These are phyloP conservation scores for Camelus bactrianus DNA, from an alignment of 2,113 vertebrate species.

Conservation along the genomic window DNA sequence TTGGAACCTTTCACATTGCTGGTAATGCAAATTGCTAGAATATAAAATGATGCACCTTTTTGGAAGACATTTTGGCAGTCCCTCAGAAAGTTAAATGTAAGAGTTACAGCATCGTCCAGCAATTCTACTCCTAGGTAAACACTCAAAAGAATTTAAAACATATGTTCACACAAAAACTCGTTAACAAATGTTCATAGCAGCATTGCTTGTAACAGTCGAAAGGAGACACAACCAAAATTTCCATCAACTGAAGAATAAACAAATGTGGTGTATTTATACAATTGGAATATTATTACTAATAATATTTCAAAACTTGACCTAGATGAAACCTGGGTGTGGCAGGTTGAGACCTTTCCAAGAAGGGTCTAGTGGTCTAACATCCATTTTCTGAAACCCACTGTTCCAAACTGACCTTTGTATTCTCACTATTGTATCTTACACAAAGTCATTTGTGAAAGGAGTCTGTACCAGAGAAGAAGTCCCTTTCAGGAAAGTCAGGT, in stretches of 20 bases:
- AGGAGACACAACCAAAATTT: background rate
- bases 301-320: background rate
- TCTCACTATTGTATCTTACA: background rate
- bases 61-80: conserved; percentile 27
- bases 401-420: conserved; percentile 31
- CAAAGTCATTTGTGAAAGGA: conserved; percentile 27
- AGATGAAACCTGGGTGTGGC: background rate
- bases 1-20: background rate
- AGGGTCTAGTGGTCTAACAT: background rate
- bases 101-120: background rate
- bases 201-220: background rate
- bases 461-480: background rate
- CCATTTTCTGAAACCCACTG: conserved; percentile 41
- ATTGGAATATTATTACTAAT: background rate
- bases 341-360: conserved; percentile 43
- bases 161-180: background rate
- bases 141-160: conserved; percentile 15
- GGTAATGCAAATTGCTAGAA: background rate
- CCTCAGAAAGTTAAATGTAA: background rate
- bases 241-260: background rate
- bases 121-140: background rate
- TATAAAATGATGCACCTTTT: background rate
- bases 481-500: background rate
- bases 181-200: background rate
- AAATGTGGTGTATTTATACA: background rate